These are phyloP conservation scores for Bemisia tabaci DNA, from an alignment of 1,140 invertebrate genomes.

Conservation along the genomic window DNA sequence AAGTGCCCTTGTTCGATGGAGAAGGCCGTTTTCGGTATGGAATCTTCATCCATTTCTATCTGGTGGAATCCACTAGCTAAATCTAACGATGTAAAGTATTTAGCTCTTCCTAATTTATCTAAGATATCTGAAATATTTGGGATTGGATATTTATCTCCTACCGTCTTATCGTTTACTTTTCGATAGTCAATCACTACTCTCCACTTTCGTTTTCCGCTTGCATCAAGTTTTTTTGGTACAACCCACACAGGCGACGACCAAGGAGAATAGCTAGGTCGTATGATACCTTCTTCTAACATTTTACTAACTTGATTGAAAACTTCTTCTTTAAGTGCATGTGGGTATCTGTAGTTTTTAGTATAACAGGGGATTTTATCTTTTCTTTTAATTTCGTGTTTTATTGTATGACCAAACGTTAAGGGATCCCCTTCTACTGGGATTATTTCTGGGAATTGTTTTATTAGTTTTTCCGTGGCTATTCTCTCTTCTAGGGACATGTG, in stretches of 20 bases:
- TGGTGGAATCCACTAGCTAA: conserved; percentile 36
- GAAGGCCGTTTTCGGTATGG: conserved; percentile 36
- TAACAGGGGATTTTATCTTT: conserved; percentile 1
- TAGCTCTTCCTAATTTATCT: conserved; percentile 26
- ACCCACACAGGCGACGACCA: conserved; percentile 9
- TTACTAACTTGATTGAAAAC: conserved; percentile 1
- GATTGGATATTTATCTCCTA: conserved; percentile 34
- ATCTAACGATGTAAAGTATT: conserved; percentile 35
- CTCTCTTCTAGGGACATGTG: background rate
- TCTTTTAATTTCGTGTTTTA: conserved; percentile 11
- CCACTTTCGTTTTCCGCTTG: conserved; percentile 25
- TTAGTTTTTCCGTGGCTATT: background rate
- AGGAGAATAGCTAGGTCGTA: conserved; percentile 3
- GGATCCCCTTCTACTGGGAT: conserved; percentile 5
- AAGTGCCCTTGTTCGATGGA: conserved; percentile 26
- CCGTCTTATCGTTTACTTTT: conserved; percentile 28
- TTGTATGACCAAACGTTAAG: background rate
- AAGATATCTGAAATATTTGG: conserved; percentile 36
- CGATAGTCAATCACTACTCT: conserved; percentile 28
- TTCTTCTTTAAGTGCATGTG: conserved; percentile 4
- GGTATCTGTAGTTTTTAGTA: background rate
- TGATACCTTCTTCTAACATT: conserved; percentile 15
- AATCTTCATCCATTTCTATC: conserved; percentile 28
- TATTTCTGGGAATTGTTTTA: conserved; percentile 4
- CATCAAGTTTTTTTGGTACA: conserved; percentile 11